A percentile compares a stretch with the other conserved stretches of the same genome.
phyloP scores from a whole-genome alignment of 1,140 invertebrate genomes.

The Zaprionus vittiger region DNA sequence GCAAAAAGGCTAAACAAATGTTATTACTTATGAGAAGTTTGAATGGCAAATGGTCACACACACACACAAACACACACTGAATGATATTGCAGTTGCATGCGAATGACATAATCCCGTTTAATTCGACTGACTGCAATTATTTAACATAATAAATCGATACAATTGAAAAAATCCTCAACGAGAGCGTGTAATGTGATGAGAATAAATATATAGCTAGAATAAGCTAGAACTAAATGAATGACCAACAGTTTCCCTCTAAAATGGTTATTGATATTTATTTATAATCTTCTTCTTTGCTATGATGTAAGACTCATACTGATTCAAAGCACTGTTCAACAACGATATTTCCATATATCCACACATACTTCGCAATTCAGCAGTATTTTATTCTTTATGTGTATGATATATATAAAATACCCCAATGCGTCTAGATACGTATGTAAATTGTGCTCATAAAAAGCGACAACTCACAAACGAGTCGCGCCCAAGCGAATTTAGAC shows the following conservation, averaged over 20 bases:
- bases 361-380: background rate
- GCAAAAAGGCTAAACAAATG: conserved; percentile 17
- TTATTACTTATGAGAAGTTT: background rate
- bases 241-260: background rate
- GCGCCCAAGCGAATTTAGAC: conserved; percentile 3
- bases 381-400: background rate
- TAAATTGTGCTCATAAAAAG: conserved; percentile 18
- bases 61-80: background rate
- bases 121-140: conserved; percentile 4
- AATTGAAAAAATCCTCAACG: background rate
- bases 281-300: too few relatives aligned
- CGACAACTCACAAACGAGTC: conserved; percentile 13
- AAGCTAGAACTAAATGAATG: background rate
- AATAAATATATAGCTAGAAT: background rate
- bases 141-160: background rate
- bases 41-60: background rate
- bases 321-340: too few relatives aligned
- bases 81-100: background rate
- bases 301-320: too few relatives aligned
- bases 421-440: conserved; percentile 5
- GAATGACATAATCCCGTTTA: background rate
- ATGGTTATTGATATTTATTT: background rate
- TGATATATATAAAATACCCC: background rate
- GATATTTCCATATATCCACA: too few relatives aligned
- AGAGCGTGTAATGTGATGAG: background rate